phyloP scores from a whole-genome alignment of 2,113 vertebrate genomes.

The Podiceps cristatus region DNA sequence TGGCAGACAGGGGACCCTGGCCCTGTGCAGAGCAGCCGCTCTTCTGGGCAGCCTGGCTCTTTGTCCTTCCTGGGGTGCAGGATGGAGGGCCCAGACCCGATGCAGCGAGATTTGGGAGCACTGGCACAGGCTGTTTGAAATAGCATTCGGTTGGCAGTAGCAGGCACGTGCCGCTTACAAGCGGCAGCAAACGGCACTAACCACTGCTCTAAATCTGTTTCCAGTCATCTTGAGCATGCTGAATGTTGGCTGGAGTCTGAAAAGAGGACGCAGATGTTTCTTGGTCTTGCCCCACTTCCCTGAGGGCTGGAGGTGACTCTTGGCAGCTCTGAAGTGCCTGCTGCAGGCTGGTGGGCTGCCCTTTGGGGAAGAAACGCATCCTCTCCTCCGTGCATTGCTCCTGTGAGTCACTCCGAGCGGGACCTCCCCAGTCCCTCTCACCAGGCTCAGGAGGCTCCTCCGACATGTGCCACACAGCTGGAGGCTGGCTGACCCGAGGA shows the following conservation, averaged over 20 bases:
- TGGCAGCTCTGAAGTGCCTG: accelerated
- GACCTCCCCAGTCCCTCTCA: accelerated
- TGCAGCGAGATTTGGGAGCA: background rate
- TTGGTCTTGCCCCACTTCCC: background rate
- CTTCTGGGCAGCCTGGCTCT: background rate
- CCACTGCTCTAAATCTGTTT: background rate
- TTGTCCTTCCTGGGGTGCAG: background rate
- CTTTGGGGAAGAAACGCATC: background rate
- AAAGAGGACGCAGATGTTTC: background rate
- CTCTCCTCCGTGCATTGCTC: background rate
- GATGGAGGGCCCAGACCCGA: background rate
- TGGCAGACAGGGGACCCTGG: accelerated
- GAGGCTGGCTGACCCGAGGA: background rate
- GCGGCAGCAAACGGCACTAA: background rate
- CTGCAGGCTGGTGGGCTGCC: background rate
- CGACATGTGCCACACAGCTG: accelerated
- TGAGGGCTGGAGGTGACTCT: background rate
- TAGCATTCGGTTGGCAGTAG: background rate
- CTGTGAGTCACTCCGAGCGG: background rate
- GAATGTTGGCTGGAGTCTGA: background rate
- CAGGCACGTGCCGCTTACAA: background rate
- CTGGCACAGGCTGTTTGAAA: background rate
- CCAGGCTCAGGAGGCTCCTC: accelerated
- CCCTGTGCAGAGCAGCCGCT: background rate
- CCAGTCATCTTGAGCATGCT: accelerated